Evolutionary conservation across 1,140 invertebrate genomes (phyloP), one percentile per base, ranked within the genome.

Genomic region (Mamestra configurata): DNA sequence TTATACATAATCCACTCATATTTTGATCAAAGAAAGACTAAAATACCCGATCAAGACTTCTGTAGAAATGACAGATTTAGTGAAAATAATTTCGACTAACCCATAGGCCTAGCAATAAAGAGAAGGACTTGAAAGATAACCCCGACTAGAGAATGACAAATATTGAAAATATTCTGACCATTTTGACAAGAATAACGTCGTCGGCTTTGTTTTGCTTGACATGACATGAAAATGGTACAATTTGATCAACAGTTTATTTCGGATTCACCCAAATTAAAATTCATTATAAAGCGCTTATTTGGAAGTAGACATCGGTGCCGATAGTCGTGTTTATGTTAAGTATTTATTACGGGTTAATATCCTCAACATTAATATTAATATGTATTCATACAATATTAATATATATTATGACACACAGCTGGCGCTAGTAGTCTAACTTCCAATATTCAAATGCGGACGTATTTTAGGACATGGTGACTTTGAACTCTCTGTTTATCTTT

Each of bases 101-200:
- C 35, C 40, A 66, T 20, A 66, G 61, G 61, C 61, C 61, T 66
- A 66, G 35, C 11, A 66, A 66, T 40, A 7, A 40, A 22, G n/a
- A 40, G 20, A 40, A 66, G 18, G 35, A 66, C 35, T 66, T 66
- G n/a, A 66, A 66, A 8, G 35, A 66, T 40, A 66, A 66, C 61
- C 61, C 61, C 61, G 31, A 66, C 35, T 40, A 22, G 18, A 66
- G 1, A 37, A 18, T 18, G 61, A 40, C 35, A 20, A 37, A 20
- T 31, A 0, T 2, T 61, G 18, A 20, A 66, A 3, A 20, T 1
- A 40, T 6, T 22, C 18, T 22, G 31, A 66, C 27, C 18, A 40
- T 20, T 37, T 37, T 18, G 27, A 31, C 27, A 31, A 31, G 27
- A 31, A 1, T 3, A 31, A 31, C 5, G 27, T 31, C 27, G 5